Evolutionary conservation across 2,797 vertebrate species (phyloP).

Genomic region (Clarias pachynema): DNA sequence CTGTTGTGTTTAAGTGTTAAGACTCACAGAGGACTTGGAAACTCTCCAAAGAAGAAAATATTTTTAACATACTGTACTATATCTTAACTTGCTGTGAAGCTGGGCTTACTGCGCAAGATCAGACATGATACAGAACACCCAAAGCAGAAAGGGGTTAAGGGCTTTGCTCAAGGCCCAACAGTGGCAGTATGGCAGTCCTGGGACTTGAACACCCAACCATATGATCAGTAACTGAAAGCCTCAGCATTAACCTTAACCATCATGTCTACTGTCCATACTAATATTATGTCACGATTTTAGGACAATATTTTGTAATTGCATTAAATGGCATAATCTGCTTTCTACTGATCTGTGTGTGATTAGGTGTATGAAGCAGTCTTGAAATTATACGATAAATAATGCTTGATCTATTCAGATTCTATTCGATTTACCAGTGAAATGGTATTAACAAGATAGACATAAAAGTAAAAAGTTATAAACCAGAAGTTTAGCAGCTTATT

Average conservation of each 20-base stretch:
- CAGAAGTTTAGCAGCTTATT: slow-evolving; percentile 60
- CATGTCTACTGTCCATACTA: neutral
- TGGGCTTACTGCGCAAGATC: no score
- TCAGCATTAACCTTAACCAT: no score
- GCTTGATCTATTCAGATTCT: slow-evolving; percentile 44
- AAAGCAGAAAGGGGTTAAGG: no score
- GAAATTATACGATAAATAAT: slow-evolving; percentile 12
- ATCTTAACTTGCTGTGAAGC: no score
- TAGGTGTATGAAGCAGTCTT: slow-evolving; percentile 22
- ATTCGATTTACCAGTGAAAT: slow-evolving; percentile 48
- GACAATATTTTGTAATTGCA: neutral
- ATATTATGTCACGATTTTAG: neutral
- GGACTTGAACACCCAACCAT: no score
- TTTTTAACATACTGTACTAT: no score
- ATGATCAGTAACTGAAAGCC: no score
- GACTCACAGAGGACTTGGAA: neutral
- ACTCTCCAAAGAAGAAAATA: neutral
- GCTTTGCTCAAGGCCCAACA: no score
- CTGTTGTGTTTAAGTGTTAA: neutral
- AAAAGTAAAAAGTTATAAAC: slow-evolving; percentile 53
- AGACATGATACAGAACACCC: no score
- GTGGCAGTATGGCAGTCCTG: no score
- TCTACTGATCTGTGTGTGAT: neutral
- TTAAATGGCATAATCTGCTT: slow-evolving; percentile 4
- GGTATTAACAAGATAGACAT: slow-evolving; percentile 27